These are phyloP conservation scores for Agonopterix arenella DNA, from an alignment of 2,888 invertebrate species.

Conservation along the genomic window DNA sequence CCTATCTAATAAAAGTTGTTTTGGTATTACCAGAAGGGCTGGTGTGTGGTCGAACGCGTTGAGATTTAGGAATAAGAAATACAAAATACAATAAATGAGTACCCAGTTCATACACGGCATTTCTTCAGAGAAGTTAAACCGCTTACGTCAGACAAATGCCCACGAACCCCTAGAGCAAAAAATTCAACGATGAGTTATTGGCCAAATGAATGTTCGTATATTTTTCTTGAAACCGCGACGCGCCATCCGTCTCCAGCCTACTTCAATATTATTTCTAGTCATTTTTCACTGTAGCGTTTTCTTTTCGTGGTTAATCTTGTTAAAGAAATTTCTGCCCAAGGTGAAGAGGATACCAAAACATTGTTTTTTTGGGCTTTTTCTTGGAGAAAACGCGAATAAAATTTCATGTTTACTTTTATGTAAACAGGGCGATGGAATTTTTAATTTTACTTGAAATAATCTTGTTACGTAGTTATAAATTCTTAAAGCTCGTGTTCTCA, in stretches of 20 bases:
- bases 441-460: no score
- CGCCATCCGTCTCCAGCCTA: slow-evolving; percentile 17
- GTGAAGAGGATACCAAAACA: slow-evolving; percentile 2
- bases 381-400: no score
- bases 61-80: no score
- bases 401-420: no score
- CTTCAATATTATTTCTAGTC: slow-evolving; percentile 23
- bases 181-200: slow-evolving; percentile 20
- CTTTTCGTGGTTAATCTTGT: slow-evolving; percentile 22
- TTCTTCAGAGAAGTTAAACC: slow-evolving; percentile 1
- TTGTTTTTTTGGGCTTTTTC: neutral
- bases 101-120: no score
- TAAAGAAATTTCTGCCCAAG: slow-evolving; percentile 12
- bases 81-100: no score
- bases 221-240: slow-evolving; percentile 15
- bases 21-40: no score
- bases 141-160: slow-evolving; percentile 7
- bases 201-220: slow-evolving; percentile 19
- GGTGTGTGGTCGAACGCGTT: no score
- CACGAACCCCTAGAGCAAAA: slow-evolving; percentile 6
- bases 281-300: slow-evolving; percentile 14
- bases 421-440: no score
- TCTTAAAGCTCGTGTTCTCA: no score
- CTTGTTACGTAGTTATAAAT: no score
- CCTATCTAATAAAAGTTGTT: no score